phyloP scores from a whole-genome alignment of 2,888 invertebrate genomes.

The Pheosia tremula region DNA sequence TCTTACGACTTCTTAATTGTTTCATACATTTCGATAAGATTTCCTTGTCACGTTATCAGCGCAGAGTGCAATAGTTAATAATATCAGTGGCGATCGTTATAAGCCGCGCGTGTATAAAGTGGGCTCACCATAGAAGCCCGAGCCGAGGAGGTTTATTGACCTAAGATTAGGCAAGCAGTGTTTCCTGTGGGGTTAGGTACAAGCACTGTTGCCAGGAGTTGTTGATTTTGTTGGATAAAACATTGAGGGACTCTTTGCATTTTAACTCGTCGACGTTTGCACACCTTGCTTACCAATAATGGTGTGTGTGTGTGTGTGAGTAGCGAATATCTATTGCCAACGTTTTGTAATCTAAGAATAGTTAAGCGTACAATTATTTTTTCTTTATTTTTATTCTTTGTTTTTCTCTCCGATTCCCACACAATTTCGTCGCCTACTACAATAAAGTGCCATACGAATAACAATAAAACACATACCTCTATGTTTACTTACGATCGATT shows the following conservation, averaged over 20 bases:
- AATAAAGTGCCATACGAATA: too few relatives aligned
- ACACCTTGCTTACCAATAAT: too few relatives aligned
- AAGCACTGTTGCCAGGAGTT: slow-evolving; percentile 15
- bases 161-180: slow-evolving; percentile 61
- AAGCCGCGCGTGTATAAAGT: slow-evolving; percentile 16
- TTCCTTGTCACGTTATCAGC: slow-evolving; percentile 23
- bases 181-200: slow-evolving; percentile 70
- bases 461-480: too few relatives aligned
- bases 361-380: too few relatives aligned
- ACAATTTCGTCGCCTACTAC: too few relatives aligned
- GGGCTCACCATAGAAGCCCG: slow-evolving; percentile 43
- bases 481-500: too few relatives aligned
- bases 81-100: slow-evolving; percentile 19
- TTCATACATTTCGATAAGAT: slow-evolving; percentile 27
- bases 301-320: too few relatives aligned
- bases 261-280: not conserved
- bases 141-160: slow-evolving; percentile 54
- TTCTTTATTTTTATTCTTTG: too few relatives aligned
- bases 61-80: slow-evolving; percentile 16
- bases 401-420: too few relatives aligned
- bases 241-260: not conserved
- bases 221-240: not conserved
- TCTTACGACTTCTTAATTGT: too few relatives aligned
- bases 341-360: too few relatives aligned
- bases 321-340: too few relatives aligned